Conservation (phyloP, 1,140 invertebrate species). For the Portunus trituberculatus region DNA sequence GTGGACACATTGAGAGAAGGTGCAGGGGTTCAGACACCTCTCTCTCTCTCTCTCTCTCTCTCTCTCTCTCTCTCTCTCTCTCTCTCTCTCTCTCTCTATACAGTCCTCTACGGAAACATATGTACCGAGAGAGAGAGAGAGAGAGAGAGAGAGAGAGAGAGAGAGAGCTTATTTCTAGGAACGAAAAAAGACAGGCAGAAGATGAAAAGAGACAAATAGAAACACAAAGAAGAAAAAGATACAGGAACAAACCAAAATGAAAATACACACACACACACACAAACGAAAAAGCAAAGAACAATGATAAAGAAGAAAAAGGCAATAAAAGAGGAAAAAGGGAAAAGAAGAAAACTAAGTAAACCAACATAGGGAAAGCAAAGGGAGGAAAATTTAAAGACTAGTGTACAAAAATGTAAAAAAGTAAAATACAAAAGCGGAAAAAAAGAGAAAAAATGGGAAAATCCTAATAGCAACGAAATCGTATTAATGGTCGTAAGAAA, state of each 20-base stretch:
- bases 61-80: constrained; percentile 38
- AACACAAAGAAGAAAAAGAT: background rate
- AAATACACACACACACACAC: too few species aligned
- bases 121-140: background rate
- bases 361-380: too few species aligned
- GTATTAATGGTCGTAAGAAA: too few species aligned
- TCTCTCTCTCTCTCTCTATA: constrained; percentile 43
- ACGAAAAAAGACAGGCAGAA: background rate
- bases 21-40: background rate
- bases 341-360: too few species aligned
- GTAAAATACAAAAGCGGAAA: too few species aligned
- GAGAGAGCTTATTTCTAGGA: background rate
- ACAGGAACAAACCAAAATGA: background rate
- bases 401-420: too few species aligned
- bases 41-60: constrained; percentile 41
- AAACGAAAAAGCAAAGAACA: too few species aligned
- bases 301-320: too few species aligned
- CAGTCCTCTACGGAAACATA: background rate
- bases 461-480: too few species aligned
- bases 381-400: too few species aligned
- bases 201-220: background rate
- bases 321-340: too few species aligned
- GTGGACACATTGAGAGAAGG: constrained; percentile 37
- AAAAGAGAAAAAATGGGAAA: too few species aligned
- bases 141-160: constrained; percentile 30